Evolutionary conservation across 1,140 invertebrate species (phyloP).

Genomic region (Archivesica marissinica): DNA sequence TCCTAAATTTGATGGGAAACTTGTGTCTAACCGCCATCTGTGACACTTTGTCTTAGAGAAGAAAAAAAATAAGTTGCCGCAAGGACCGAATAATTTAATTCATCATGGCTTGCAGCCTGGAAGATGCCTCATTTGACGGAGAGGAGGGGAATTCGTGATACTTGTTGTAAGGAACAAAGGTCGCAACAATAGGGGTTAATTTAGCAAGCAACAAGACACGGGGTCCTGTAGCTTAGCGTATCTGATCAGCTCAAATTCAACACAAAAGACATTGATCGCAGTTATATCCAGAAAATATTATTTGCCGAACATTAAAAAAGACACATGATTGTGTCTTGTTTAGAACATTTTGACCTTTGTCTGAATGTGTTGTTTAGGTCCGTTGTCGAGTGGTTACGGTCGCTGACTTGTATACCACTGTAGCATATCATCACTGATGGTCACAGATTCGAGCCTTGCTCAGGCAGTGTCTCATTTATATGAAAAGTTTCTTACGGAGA

Average conservation of each 20-base stretch:
- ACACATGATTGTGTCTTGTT: background rate
- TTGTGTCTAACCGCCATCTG: conserved; percentile 20
- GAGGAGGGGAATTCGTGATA: background rate
- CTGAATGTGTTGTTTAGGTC: too few relatives aligned
- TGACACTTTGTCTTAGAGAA: conserved; percentile 1
- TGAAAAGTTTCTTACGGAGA: too few relatives aligned
- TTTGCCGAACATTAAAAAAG: background rate
- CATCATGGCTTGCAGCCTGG: background rate
- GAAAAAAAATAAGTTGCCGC: conserved; percentile 2
- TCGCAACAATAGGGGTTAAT: conserved; percentile 39
- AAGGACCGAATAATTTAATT: conserved; percentile 24
- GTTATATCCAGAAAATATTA: conserved; percentile 1
- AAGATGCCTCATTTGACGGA: conserved; percentile 22
- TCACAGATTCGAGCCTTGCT: too few relatives aligned
- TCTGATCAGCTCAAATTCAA: background rate
- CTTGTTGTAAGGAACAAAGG: conserved; percentile 48
- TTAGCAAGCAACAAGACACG: conserved; percentile 37
- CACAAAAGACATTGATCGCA: conserved; percentile 12
- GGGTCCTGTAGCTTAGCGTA: background rate
- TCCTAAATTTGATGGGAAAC: conserved; percentile 15
- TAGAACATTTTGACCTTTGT: background rate
- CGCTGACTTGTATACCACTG: too few relatives aligned
- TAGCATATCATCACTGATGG: too few relatives aligned
- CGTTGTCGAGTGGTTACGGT: too few relatives aligned
- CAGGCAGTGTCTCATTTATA: too few relatives aligned